Evolutionary conservation across 1,140 invertebrate species (phyloP).

Genomic region (Drosophila micromelanica): DNA sequence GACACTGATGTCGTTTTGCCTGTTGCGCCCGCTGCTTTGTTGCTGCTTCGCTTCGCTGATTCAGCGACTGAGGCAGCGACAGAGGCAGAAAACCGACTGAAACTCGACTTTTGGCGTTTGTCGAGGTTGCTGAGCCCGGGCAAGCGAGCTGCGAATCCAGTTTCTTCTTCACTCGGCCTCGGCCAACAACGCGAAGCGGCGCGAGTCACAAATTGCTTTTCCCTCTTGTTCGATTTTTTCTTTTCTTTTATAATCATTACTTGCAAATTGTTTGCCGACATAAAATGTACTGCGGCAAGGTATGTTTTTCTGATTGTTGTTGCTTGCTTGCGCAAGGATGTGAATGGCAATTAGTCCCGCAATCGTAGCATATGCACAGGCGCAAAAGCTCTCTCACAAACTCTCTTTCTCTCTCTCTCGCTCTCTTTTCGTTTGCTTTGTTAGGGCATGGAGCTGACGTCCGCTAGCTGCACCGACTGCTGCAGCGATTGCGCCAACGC

Average conservation of each 20-base stretch:
- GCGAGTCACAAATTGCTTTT: conserved; percentile 32
- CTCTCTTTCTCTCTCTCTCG: background rate
- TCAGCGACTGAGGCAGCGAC: conserved; percentile 45
- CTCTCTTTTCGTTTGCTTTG: background rate
- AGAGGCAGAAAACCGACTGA: conserved; percentile 42
- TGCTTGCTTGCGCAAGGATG: conserved; percentile 22
- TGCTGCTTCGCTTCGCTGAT: conserved; percentile 67
- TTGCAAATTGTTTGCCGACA: conserved; percentile 17
- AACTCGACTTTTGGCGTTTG: conserved; percentile 76
- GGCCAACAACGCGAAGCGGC: conserved; percentile 47
- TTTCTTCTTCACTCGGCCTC: conserved; percentile 75
- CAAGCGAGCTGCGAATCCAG: conserved; percentile 68
- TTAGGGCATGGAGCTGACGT: conserved; percentile 56
- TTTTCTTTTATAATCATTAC: background rate
- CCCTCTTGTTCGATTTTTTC: background rate
- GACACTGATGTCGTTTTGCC: conserved; percentile 26
- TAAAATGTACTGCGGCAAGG: conserved; percentile 31
- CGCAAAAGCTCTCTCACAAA: conserved; percentile 11
- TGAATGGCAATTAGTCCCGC: conserved; percentile 22
- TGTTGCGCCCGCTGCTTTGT: conserved; percentile 31
- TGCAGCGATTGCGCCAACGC: conserved; percentile 54
- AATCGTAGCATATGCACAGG: conserved; percentile 50
- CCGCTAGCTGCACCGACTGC: conserved; percentile 56
- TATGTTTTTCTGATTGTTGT: conserved; percentile 17
- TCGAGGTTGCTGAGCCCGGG: conserved; percentile 73